Evolutionary conservation across 1,140 invertebrate species (phyloP).

Genomic region (Argopecten irradians): DNA sequence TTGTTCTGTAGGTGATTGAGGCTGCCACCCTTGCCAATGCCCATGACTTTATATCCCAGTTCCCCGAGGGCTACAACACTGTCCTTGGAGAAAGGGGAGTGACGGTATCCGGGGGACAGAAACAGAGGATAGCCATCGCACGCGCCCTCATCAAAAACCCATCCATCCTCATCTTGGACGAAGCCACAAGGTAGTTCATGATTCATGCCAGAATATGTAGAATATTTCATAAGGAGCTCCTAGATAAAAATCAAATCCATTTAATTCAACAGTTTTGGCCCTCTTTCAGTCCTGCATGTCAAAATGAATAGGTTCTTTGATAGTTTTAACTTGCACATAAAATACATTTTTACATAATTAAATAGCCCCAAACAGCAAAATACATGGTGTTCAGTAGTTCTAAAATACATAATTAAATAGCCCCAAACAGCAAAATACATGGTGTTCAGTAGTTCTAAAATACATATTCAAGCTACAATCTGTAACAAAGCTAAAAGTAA

Average conservation of each 20-base stretch:
- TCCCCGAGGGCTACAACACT: constrained; percentile 91
- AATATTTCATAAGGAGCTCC: not conserved
- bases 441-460: not conserved
- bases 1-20: constrained; percentile 80
- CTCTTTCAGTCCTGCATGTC: too few relatives aligned
- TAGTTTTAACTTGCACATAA: too few relatives aligned
- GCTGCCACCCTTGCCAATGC: constrained; percentile 94
- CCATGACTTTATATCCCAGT: constrained; percentile 89
- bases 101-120: constrained; percentile 93
- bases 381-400: too few relatives aligned
- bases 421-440: not conserved
- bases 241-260: not conserved
- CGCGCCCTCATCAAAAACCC: constrained; percentile 92
- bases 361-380: too few relatives aligned
- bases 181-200: constrained; percentile 87
- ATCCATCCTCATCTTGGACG: constrained; percentile 89
- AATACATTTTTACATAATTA: too few relatives aligned
- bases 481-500: too few relatives aligned
- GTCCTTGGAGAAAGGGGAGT: constrained; percentile 92
- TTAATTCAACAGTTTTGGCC: too few relatives aligned
- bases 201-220: not conserved
- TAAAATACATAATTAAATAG: not conserved
- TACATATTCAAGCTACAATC: not conserved
- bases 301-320: too few relatives aligned
- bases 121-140: constrained; percentile 93